A percentile compares a stretch with the other conserved stretches of the same genome.
Evolutionary conservation across 2,797 vertebrate species (phyloP).

Genomic region (Aeoliscus strigatus): DNA sequence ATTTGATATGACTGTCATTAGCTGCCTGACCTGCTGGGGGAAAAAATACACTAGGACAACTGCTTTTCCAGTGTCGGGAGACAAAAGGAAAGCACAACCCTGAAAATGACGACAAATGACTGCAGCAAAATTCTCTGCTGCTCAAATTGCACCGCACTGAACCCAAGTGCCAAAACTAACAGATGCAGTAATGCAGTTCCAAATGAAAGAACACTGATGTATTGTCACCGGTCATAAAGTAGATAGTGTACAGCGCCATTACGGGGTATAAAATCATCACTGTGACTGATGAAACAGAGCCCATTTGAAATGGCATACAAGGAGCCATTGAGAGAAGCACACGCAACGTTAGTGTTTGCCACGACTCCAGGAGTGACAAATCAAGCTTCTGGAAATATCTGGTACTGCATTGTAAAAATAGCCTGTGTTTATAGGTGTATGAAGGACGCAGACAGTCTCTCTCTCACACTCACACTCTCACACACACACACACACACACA

Average conservation of each 20-base stretch:
- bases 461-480: conserved; percentile 30
- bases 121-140: conserved; percentile 69
- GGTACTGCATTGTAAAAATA: conserved; percentile 53
- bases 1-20: conserved; percentile 16
- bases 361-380: conserved; percentile 54
- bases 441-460: conserved; percentile 20
- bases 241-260: conserved; percentile 68
- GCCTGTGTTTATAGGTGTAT: conserved; percentile 33
- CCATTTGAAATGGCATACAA: conserved; percentile 68
- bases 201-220: conserved; percentile 72
- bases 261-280: conserved; percentile 69
- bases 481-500: conserved; percentile 2
- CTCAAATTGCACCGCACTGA: conserved; percentile 67
- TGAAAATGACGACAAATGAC: conserved; percentile 75
- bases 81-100: conserved; percentile 2
- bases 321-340: conserved; percentile 56
- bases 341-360: conserved; percentile 56
- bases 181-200: conserved; percentile 72
- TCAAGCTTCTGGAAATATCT: conserved; percentile 55
- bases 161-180: conserved; percentile 70
- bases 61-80: conserved; percentile 19
- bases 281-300: conserved; percentile 68
- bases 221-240: conserved; percentile 71
- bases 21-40: conserved; percentile 13
- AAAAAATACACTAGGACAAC: too few relatives aligned